phyloP scores from a whole-genome alignment of 1,140 invertebrate genomes.

The Drosophila rufa region DNA sequence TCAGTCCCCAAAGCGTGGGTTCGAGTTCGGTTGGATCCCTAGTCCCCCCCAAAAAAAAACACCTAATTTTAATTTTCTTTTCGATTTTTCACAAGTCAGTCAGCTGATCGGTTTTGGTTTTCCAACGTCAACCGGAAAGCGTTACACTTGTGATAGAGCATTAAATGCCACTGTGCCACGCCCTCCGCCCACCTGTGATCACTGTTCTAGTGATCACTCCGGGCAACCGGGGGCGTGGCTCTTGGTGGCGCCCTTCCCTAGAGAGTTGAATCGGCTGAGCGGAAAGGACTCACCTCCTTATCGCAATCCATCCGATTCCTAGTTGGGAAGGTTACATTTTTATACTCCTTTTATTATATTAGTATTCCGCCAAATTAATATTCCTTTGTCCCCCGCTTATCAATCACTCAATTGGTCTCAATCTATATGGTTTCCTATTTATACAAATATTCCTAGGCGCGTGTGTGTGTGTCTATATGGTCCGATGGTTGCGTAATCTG shows the following conservation, averaged over 20 bases:
- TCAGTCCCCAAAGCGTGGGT: slow-evolving; percentile 30
- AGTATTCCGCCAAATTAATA: background rate
- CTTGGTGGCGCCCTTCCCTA: slow-evolving; percentile 71
- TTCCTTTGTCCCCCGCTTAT: slow-evolving; percentile 14
- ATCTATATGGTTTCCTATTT: slow-evolving; percentile 32
- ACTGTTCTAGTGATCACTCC: slow-evolving; percentile 80
- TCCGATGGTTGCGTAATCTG: slow-evolving; percentile 46
- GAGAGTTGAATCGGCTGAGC: slow-evolving; percentile 78
- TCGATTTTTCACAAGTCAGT: slow-evolving; percentile 74
- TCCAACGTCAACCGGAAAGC: slow-evolving; percentile 63
- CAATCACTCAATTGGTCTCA: slow-evolving; percentile 35
- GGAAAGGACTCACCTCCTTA: background rate
- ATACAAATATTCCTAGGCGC: background rate
- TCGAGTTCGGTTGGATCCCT: slow-evolving; percentile 16
- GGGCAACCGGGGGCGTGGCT: slow-evolving; percentile 61
- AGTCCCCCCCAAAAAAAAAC: background rate
- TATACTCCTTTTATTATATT: slow-evolving; percentile 8
- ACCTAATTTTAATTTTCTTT: background rate
- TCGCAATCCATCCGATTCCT: slow-evolving; percentile 57
- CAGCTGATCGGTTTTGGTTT: slow-evolving; percentile 74
- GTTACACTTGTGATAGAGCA: slow-evolving; percentile 85
- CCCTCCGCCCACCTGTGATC: slow-evolving; percentile 63
- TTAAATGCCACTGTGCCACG: slow-evolving; percentile 61
- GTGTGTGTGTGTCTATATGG: slow-evolving; percentile 30
- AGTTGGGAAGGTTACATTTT: slow-evolving; percentile 81